phyloP scores from a whole-genome alignment of 2,113 vertebrate species.

The Sturnus vulgaris region DNA sequence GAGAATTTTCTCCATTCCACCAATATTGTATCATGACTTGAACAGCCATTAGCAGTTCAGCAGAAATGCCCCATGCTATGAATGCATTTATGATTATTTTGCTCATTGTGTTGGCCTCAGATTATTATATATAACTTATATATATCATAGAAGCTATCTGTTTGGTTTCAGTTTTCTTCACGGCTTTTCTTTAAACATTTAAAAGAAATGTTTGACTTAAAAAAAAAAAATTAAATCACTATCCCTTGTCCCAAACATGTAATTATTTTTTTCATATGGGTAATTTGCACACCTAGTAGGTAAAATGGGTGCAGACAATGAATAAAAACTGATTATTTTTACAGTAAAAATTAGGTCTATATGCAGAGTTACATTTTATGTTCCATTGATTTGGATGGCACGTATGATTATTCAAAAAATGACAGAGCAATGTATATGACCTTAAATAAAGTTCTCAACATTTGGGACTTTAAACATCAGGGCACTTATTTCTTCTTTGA shows the following conservation, averaged over 20 bases:
- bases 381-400: not conserved
- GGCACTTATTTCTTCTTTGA: not conserved
- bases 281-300: not conserved
- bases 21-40: not conserved
- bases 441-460: not conserved
- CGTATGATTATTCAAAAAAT: not conserved
- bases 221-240: not conserved
- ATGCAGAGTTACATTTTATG: not conserved
- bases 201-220: not conserved
- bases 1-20: not conserved
- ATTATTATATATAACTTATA: not conserved
- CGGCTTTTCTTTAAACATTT: not conserved
- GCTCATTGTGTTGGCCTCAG: not conserved
- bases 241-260: not conserved
- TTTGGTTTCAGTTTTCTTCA: not conserved
- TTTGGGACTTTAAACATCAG: not conserved
- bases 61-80: not conserved
- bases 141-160: not conserved
- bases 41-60: not conserved
- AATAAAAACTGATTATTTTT: not conserved
- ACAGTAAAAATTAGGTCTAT: not conserved
- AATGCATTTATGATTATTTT: not conserved
- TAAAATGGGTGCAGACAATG: not conserved
- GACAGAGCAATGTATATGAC: not conserved
- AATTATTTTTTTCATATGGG: not conserved